A percentile compares a stretch with the other conserved stretches of the same genome.
Evolutionary conservation across 2,113 vertebrate species (phyloP).

Genomic region (Brachyistius frenatus): DNA sequence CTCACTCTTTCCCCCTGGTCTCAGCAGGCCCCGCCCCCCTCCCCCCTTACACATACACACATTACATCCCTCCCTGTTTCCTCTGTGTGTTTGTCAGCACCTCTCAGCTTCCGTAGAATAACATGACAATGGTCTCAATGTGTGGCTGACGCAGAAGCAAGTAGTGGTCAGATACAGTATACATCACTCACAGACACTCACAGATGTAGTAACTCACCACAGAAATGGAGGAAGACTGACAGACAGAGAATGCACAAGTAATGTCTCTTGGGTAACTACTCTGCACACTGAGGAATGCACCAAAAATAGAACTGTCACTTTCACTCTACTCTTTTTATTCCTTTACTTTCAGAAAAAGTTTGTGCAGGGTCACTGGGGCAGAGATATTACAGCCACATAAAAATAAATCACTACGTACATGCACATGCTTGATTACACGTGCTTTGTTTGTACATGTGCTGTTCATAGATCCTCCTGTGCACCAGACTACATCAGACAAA

Average conservation of each 20-base stretch:
- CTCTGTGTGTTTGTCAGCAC: conserved; percentile 77
- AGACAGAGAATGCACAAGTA: conserved; percentile 59
- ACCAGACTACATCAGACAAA: conserved; percentile 4
- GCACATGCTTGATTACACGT: neutral
- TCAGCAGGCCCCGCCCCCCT: conserved; percentile 29
- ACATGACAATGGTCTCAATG: conserved; percentile 73
- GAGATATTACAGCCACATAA: conserved; percentile 11
- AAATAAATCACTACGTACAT: conserved; percentile 9
- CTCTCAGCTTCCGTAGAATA: conserved; percentile 80
- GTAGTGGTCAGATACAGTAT: conserved; percentile 69
- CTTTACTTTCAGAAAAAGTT: neutral
- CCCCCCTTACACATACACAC: conserved; percentile 20
- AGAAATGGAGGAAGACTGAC: conserved; percentile 54
- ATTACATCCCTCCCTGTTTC: conserved; percentile 41
- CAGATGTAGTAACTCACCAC: conserved; percentile 54
- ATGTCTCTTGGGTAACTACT: conserved; percentile 75
- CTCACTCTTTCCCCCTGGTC: conserved; percentile 51
- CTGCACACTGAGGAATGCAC: conserved; percentile 76
- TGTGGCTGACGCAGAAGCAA: conserved; percentile 80
- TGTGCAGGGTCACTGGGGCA: neutral
- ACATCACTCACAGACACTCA: conserved; percentile 51
- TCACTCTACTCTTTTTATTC: conserved; percentile 19
- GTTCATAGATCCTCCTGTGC: conserved; percentile 17
- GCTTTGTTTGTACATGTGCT: conserved; percentile 2
- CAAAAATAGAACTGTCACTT: conserved; percentile 70